Conservation (phyloP, 2,113 vertebrate species). For the Cynoglossus semilaevis region DNA sequence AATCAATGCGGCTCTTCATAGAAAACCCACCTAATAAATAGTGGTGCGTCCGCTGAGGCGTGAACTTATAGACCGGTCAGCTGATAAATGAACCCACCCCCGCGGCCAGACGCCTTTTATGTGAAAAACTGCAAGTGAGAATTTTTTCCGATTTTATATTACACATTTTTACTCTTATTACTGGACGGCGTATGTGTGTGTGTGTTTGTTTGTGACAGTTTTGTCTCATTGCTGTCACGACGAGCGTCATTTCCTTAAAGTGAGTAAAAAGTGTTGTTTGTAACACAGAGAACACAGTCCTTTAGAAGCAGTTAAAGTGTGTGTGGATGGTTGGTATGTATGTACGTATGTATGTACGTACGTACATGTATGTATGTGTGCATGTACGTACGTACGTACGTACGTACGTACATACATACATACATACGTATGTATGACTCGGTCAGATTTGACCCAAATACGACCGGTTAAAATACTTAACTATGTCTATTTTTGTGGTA, state of each 20-base stretch:
- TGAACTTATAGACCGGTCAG: constrained; percentile 65
- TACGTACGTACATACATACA: no score
- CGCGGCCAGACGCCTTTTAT: constrained; percentile 48
- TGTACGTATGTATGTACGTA: no score
- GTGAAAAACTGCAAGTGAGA: constrained; percentile 73
- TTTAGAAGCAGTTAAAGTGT: no score
- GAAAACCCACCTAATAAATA: constrained; percentile 88
- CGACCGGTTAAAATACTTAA: no score
- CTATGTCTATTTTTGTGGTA: no score
- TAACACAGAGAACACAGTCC: background rate
- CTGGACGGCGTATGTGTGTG: constrained; percentile 15
- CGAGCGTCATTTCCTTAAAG: constrained; percentile 15
- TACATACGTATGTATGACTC: no score
- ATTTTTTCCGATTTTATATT: constrained; percentile 71
- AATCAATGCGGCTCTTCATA: constrained; percentile 83
- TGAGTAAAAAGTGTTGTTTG: background rate
- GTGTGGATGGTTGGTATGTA: no score
- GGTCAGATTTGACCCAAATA: no score
- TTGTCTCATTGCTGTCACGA: constrained; percentile 42
- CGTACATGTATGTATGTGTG: no score
- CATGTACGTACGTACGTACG: no score
- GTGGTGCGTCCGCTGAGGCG: constrained; percentile 83
- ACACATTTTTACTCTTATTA: constrained; percentile 64
- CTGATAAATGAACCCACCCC: constrained; percentile 67
- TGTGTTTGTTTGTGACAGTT: constrained; percentile 37